Percentiles rank a stretch among this genome's conserved stretches.
phyloP scores from a whole-genome alignment of 1,140 invertebrate genomes.

The Aphidius gifuensis region DNA sequence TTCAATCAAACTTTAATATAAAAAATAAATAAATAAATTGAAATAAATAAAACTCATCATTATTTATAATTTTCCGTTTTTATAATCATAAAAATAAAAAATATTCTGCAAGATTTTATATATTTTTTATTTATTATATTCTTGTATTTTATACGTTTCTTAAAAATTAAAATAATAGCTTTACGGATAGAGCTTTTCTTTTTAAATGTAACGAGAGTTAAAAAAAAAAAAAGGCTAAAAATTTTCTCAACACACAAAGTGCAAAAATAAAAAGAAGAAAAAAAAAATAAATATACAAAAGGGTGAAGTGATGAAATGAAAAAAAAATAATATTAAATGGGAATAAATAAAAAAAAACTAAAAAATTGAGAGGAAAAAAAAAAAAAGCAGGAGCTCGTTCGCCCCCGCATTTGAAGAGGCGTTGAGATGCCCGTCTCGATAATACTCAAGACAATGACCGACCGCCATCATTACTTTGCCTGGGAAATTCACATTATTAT shows the following conservation, averaged over 20 bases:
- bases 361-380: not conserved
- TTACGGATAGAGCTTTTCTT: conserved; percentile 18
- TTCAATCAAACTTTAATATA: no score
- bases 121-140: not conserved
- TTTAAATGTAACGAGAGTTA: conserved; percentile 14
- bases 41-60: conserved; percentile 29
- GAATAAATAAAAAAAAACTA: conserved; percentile 14
- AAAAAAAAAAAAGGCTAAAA: not conserved
- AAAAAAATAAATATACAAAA: no score
- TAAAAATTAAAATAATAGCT: conserved; percentile 38
- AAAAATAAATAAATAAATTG: no score
- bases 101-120: not conserved
- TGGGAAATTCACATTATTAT: not conserved
- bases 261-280: conserved; percentile 9
- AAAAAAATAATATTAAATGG: not conserved
- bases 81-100: conserved; percentile 23
- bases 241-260: not conserved
- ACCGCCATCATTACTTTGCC: conserved; percentile 31
- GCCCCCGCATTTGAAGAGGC: conserved; percentile 38
- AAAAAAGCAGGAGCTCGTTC: conserved; percentile 28
- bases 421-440: conserved; percentile 38
- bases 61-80: conserved; percentile 53
- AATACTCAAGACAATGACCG: conserved; percentile 44
- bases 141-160: not conserved
- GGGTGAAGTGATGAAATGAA: conserved; percentile 15